Evolutionary conservation across 2,888 invertebrate genomes (phyloP).

Genomic region (Agrochola circellaris): DNA sequence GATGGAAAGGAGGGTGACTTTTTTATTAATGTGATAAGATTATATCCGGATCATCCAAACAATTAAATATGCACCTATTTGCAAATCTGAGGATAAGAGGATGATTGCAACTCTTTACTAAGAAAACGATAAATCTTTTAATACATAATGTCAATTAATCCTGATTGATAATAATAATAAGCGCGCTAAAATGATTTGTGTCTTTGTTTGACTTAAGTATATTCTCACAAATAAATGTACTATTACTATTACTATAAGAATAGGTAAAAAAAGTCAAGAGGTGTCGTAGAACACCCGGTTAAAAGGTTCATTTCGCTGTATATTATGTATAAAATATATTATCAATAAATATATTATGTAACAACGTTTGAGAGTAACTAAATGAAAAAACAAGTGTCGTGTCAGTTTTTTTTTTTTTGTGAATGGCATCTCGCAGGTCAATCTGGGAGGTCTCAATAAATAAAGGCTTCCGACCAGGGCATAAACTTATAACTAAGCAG

Average conservation of each 20-base stretch:
- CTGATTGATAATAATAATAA: conserved; percentile 29
- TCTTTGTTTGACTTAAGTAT: neutral
- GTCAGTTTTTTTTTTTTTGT: no score
- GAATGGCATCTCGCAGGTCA: no score
- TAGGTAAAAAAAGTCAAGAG: neutral
- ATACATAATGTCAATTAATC: conserved; percentile 33
- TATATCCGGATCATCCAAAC: conserved; percentile 27
- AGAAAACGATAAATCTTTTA: conserved; percentile 36
- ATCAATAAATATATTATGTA: no score
- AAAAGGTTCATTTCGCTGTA: neutral
- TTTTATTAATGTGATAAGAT: conserved; percentile 12
- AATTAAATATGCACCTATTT: conserved; percentile 25
- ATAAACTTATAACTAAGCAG: no score
- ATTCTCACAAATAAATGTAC: no score
- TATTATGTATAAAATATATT: no score
- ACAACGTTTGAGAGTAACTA: no score
- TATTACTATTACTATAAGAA: no score
- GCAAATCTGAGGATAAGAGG: conserved; percentile 43
- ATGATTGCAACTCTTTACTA: conserved; percentile 31
- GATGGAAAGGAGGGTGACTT: conserved; percentile 2
- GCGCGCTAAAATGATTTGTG: neutral
- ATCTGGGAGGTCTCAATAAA: no score
- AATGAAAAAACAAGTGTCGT: no score
- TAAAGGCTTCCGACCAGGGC: no score
- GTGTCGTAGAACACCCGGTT: neutral